These are phyloP conservation scores for Nannobrachium achirus DNA, from an alignment of 2,113 vertebrate species.

Conservation along the genomic window DNA sequence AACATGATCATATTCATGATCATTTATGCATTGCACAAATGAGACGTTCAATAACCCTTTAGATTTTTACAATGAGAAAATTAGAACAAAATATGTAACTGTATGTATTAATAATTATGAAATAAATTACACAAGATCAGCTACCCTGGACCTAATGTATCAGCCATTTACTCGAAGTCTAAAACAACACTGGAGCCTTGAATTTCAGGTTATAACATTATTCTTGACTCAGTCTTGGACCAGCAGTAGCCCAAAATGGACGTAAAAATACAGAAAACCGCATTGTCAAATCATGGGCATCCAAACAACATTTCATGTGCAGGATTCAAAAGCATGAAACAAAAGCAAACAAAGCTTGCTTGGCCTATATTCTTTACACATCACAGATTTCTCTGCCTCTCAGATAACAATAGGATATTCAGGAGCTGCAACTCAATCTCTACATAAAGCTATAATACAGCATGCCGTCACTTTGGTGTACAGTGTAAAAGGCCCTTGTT, in stretches of 20 bases:
- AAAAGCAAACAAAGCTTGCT: constrained; percentile 24
- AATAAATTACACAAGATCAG: no score
- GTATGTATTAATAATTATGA: no score
- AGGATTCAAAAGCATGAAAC: constrained; percentile 5
- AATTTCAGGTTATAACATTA: no score
- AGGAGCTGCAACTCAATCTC: constrained; percentile 21
- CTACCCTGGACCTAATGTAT: no score
- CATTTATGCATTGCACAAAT: not conserved
- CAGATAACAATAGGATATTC: constrained; percentile 46
- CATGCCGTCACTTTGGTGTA: not conserved
- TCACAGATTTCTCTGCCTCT: constrained; percentile 26
- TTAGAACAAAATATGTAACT: no score
- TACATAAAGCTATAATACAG: not conserved
- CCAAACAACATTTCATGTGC: not conserved
- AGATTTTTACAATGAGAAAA: not conserved
- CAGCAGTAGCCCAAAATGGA: not conserved
- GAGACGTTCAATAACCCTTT: not conserved
- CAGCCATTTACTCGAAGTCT: no score
- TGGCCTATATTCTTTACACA: constrained; percentile 36
- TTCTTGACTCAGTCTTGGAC: no score
- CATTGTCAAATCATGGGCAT: not conserved
- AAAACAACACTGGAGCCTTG: no score
- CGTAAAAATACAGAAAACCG: not conserved
- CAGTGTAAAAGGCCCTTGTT: not conserved
- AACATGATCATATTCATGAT: not conserved